These are phyloP conservation scores for fruit fly (Drosophila melanogaster) DNA, from an alignment of 1,140 invertebrate genomes.

Conservation along the genomic window Release_6_plus_ISO1_MT NT_033777.3:14370001-14370500, in stretches of 20 bases:
- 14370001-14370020: slow-evolving; percentile 82
- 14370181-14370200: slow-evolving; percentile 84
- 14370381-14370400: slow-evolving; percentile 67
- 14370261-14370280: slow-evolving; percentile 73
- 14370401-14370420: slow-evolving; percentile 76
- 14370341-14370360: slow-evolving; percentile 20
- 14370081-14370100: slow-evolving; percentile 26
- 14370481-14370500: slow-evolving; percentile 51
- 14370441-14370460: slow-evolving; percentile 81
- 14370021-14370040: slow-evolving; percentile 75
- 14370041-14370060: slow-evolving; percentile 59
- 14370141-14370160: slow-evolving; percentile 85
- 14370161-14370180: slow-evolving; percentile 85
- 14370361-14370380: slow-evolving; percentile 31
- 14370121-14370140: slow-evolving; percentile 76
- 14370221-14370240: slow-evolving; percentile 80
- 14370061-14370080: slow-evolving; percentile 33
- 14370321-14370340: slow-evolving; percentile 4
- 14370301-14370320: neutral
- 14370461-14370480: slow-evolving; percentile 39
- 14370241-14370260: slow-evolving; percentile 84
- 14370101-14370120: slow-evolving; percentile 10
- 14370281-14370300: slow-evolving; percentile 13
- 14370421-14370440: slow-evolving; percentile 77
- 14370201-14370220: slow-evolving; percentile 75